A percentile compares a stretch with the other conserved stretches of the same genome.
Conservation (phyloP, 2,113 vertebrate species). For the Salvelinus fontinalis region DNA sequence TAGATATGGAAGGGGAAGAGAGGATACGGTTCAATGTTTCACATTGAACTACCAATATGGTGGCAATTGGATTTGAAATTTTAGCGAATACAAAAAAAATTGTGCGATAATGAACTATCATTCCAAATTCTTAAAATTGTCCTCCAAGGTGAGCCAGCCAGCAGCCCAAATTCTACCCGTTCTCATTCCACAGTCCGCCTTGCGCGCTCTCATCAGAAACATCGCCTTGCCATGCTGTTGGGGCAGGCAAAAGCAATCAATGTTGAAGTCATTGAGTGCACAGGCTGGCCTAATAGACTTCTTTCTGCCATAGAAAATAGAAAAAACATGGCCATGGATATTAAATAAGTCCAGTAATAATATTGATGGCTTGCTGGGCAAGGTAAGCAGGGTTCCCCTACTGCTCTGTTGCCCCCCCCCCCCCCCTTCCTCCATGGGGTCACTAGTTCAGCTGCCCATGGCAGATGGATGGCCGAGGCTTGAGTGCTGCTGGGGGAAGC, state of each 20-base stretch:
- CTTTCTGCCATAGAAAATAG: slow-evolving; percentile 45
- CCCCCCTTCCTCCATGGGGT: slow-evolving; percentile 23
- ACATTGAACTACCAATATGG: no score
- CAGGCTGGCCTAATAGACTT: slow-evolving; percentile 47
- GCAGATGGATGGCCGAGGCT: slow-evolving; percentile 56
- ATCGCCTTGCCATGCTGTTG: slow-evolving; percentile 35
- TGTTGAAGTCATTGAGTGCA: slow-evolving; percentile 47
- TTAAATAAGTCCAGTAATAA: slow-evolving; percentile 61
- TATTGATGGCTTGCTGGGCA: slow-evolving; percentile 54
- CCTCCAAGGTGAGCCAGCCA: neutral
- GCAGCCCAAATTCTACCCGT: neutral
- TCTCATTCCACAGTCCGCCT: neutral
- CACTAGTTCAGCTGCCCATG: slow-evolving; percentile 13
- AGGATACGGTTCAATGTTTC: no score
- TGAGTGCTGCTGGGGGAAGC: slow-evolving; percentile 51
- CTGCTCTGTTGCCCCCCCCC: slow-evolving; percentile 22
- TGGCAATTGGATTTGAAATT: no score
- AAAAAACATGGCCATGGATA: slow-evolving; percentile 47
- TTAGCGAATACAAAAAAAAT: no score
- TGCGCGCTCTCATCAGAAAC: slow-evolving; percentile 5
- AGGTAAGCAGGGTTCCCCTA: slow-evolving; percentile 50
- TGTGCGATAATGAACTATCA: no score
- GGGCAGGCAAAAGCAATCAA: slow-evolving; percentile 48
- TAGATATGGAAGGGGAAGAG: no score
- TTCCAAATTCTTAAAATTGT: no score